phyloP scores from a whole-genome alignment of 2,797 vertebrate species.

The Botia kubotai region DNA sequence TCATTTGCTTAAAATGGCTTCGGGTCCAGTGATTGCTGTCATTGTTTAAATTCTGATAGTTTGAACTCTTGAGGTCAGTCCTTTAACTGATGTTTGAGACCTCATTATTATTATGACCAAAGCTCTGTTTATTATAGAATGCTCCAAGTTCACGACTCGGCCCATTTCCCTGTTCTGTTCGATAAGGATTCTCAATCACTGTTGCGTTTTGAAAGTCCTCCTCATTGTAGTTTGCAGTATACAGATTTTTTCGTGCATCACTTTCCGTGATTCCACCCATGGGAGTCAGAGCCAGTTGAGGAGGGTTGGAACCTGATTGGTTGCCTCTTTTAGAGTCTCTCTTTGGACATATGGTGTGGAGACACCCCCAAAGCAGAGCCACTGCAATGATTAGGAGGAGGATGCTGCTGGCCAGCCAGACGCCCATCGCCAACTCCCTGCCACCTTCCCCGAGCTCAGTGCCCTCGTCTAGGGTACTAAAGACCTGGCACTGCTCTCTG shows the following conservation, averaged over 20 bases:
- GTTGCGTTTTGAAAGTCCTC: conserved; percentile 67
- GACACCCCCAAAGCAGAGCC: conserved; percentile 83
- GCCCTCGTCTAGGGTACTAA: conserved; percentile 80
- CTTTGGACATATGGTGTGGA: conserved; percentile 79
- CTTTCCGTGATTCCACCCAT: conserved; percentile 38
- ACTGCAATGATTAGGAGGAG: conserved; percentile 82
- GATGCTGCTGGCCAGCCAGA: conserved; percentile 87
- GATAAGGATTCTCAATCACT: conserved; percentile 71
- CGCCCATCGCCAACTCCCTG: conserved; percentile 84
- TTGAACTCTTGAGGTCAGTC: not conserved
- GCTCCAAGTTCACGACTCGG: conserved; percentile 68
- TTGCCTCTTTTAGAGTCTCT: conserved; percentile 50
- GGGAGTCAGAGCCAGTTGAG: conserved; percentile 45
- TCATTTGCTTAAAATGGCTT: conserved; percentile 1
- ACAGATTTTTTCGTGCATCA: conserved; percentile 60
- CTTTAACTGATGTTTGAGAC: not conserved
- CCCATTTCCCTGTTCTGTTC: conserved; percentile 56
- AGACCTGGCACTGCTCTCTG: conserved; percentile 86
- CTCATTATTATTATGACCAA: conserved; percentile 48
- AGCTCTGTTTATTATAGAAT: conserved; percentile 64
- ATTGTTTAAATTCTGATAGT: not conserved
- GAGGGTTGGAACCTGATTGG: conserved; percentile 43
- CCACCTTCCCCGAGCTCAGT: conserved; percentile 67
- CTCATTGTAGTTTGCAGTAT: conserved; percentile 58
- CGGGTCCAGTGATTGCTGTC: not conserved